Conservation (phyloP, 64 coral and sea anemone genomes). For the Trachythela sp. region DNA sequence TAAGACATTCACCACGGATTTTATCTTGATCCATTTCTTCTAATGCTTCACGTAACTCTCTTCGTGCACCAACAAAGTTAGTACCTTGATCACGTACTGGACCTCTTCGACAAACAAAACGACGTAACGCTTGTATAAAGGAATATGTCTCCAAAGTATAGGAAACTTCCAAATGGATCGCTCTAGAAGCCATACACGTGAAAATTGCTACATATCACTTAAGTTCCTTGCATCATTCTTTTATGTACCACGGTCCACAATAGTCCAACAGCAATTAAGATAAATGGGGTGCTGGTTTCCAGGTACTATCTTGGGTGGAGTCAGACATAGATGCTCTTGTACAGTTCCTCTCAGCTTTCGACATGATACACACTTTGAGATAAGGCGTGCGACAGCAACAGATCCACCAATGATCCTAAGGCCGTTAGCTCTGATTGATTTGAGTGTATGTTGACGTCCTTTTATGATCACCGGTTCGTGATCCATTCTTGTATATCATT, state of each 20-base stretch:
- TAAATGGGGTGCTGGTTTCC: not conserved
- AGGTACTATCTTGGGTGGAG: not conserved
- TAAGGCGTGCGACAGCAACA: not conserved
- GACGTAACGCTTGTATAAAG: conserved; percentile 34
- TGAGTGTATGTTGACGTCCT: conserved; percentile 16
- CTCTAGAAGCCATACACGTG: conserved; percentile 25
- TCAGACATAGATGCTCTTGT: not conserved
- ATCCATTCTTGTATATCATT: not conserved
- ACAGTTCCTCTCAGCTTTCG: not conserved
- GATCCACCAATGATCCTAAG: too few species aligned
- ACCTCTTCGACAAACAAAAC: conserved; percentile 23
- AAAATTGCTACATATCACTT: not conserved
- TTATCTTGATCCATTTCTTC: too few species aligned
- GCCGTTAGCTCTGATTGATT: conserved; percentile 11
- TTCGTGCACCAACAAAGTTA: conserved; percentile 39
- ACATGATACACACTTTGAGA: conserved; percentile 14
- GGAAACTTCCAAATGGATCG: not conserved
- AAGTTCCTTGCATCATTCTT: too few species aligned
- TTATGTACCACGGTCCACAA: conserved; percentile 34
- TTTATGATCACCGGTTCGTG: not conserved
- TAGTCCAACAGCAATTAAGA: conserved; percentile 8
- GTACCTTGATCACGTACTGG: conserved; percentile 43
- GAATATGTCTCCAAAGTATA: not conserved
- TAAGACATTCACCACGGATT: too few species aligned
- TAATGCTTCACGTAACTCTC: too few species aligned